phyloP scores from a whole-genome alignment of 1,140 invertebrate species.

The Heliconius nattereri region DNA sequence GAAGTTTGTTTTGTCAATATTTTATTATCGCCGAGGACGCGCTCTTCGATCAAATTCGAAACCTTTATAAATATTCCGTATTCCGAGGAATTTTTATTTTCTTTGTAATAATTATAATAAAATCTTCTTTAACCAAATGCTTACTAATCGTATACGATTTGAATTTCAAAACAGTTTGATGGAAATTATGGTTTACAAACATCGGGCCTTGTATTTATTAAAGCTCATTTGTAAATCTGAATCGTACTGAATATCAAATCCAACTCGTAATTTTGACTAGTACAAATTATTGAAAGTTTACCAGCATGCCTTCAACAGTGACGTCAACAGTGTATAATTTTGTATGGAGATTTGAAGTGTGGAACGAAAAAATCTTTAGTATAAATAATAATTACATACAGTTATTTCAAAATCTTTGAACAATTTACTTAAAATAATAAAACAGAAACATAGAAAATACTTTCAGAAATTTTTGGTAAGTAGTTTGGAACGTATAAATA shows the following conservation, averaged over 20 bases:
- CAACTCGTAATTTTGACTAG: neutral
- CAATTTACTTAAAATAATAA: neutral
- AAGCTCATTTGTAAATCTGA: slow-evolving; percentile 9
- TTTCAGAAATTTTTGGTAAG: neutral
- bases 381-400: neutral
- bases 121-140: slow-evolving; percentile 41
- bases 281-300: neutral
- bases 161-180: slow-evolving; percentile 43
- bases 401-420: neutral
- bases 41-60: slow-evolving; percentile 38
- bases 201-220: slow-evolving; percentile 26
- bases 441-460: neutral
- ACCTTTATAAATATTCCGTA: slow-evolving; percentile 37
- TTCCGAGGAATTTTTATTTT: slow-evolving; percentile 39
- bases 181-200: slow-evolving; percentile 42
- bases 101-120: slow-evolving; percentile 42
- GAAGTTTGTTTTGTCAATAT: slow-evolving; percentile 46
- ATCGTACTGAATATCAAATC: slow-evolving; percentile 21
- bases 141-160: slow-evolving; percentile 42
- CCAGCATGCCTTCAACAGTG: too few relatives aligned
- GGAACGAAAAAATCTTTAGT: neutral
- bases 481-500: neutral
- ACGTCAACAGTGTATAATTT: too few relatives aligned
- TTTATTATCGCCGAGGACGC: slow-evolving; percentile 43
- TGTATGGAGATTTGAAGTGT: neutral